Evolutionary conservation across 2,113 vertebrate genomes (phyloP), one percentile per base, ranked within the genome.

Genomic region (Vulpes lagopus): DNA sequence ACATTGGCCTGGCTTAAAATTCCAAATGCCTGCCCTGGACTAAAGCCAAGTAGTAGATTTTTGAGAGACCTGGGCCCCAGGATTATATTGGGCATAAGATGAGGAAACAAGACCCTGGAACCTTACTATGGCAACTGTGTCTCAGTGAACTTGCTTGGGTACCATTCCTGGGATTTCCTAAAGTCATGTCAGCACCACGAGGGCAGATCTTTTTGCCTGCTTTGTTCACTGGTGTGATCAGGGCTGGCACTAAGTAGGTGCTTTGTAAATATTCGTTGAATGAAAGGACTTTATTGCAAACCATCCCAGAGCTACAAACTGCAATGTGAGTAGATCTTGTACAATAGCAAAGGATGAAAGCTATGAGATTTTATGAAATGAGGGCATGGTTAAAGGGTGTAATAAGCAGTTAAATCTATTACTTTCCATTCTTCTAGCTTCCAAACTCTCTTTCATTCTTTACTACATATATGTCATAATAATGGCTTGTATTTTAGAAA

Each of bases 21-120:
- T 91, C 97, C 96, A 95, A 98, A 98, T 96, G 89, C 91, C 95
- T 98, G 93, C 96, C 95, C 90, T 98, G 96, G 98, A 98, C 8
- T 74, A 35, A 98, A 98, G 98, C 96, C 94, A 97, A 59, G n/a
- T 49, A 35, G 81, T 90, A 53, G 67, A 59, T 89, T 93, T 97
- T 91, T 82, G 76, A 89, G 80, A 91, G 71, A 92, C 91, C 43
- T 94, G 80, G 92, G 96, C 65, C 81, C 60, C 76, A 86, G 60
- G 95, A 92, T 95, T 78, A 38, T 32, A 80, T 69, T 89, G 91
- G 35, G 84, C 62, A 32, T 67, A 92, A 97, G 93, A 90, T 51
- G 93, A 96, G 49, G 89, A n/a, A 73, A 62, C 38, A 92, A 84
- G 73, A 86, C n/a, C 71, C 86, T n/a, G 15, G 74, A 82, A 65